Percentiles rank a stretch among this genome's conserved stretches.
Evolutionary conservation across 2,888 invertebrate species (phyloP).

Genomic region (Minunthozetes semirufus): DNA sequence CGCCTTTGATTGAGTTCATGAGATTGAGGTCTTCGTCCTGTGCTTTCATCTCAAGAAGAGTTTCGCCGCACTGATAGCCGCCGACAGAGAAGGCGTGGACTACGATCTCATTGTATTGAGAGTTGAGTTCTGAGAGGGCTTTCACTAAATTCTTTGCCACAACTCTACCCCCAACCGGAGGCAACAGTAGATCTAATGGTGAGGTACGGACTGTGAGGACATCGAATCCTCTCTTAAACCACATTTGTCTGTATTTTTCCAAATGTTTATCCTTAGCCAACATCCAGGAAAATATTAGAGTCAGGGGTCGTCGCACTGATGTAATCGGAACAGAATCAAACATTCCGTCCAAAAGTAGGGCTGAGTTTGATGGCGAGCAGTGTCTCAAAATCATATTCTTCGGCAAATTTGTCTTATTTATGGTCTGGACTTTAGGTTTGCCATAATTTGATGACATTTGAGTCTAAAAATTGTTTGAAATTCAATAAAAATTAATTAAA

Average conservation of each 20-base stretch:
- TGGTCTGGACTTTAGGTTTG: not conserved
- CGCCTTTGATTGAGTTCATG: slow-evolving; percentile 60
- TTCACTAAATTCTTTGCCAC: slow-evolving; percentile 67
- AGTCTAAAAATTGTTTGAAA: too few relatives aligned
- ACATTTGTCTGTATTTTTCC: slow-evolving; percentile 72
- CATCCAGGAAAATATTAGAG: slow-evolving; percentile 76
- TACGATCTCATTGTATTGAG: slow-evolving; percentile 59
- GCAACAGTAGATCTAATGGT: slow-evolving; percentile 81
- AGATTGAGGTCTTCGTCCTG: slow-evolving; percentile 54
- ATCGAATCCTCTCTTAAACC: slow-evolving; percentile 76
- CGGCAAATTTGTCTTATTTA: not conserved
- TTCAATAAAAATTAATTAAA: too few relatives aligned
- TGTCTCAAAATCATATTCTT: not conserved
- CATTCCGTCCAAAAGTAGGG: not conserved
- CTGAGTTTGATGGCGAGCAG: not conserved
- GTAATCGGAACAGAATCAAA: not conserved
- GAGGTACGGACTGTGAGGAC: slow-evolving; percentile 69
- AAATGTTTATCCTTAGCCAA: slow-evolving; percentile 74
- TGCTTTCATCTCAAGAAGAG: slow-evolving; percentile 52
- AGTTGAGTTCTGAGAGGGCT: slow-evolving; percentile 59
- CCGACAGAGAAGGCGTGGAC: slow-evolving; percentile 86
- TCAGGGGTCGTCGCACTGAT: slow-evolving; percentile 49
- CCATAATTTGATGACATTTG: not conserved
- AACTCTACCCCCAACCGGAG: slow-evolving; percentile 69
- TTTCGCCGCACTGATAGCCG: slow-evolving; percentile 80